Percentiles rank a stretch among this genome's conserved stretches.
These are phyloP conservation scores for Metaphire vulgaris DNA, from an alignment of 1,140 invertebrate genomes.

Conservation along the genomic window DNA sequence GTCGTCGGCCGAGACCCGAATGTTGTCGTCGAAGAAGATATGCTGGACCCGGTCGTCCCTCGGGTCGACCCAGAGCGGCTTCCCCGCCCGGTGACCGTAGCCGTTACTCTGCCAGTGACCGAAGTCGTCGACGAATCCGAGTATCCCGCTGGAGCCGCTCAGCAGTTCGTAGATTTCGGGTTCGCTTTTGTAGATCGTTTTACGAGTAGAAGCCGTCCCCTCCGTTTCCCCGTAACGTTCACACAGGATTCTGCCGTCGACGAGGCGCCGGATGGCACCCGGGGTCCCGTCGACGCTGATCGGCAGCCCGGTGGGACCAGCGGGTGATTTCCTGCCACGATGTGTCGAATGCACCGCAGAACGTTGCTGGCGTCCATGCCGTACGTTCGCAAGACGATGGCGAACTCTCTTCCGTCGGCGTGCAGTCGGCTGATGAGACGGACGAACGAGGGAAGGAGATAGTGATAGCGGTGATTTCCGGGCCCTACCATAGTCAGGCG, in stretches of 20 bases:
- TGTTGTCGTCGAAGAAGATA: constrained; percentile 51
- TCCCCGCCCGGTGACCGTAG: constrained; percentile 39
- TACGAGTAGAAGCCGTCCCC: constrained; percentile 25
- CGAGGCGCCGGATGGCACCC: constrained; percentile 33
- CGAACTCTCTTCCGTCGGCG: constrained; percentile 39
- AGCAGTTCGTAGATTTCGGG: constrained; percentile 42
- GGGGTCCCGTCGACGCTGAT: constrained; percentile 27
- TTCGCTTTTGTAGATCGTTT: constrained; percentile 34
- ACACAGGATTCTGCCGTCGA: constrained; percentile 19
- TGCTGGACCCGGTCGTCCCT: constrained; percentile 41
- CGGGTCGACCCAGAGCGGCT: constrained; percentile 46
- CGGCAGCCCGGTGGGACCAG: constrained; percentile 33
- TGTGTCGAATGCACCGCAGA: constrained; percentile 37
- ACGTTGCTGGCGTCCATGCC: constrained; percentile 46
- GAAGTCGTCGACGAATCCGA: constrained; percentile 46
- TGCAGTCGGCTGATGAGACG: constrained; percentile 38
- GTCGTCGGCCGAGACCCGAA: constrained; percentile 41
- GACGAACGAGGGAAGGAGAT: constrained; percentile 47
- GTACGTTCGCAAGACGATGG: constrained; percentile 46
- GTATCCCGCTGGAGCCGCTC: constrained; percentile 37
- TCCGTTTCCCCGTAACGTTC: constrained; percentile 33
- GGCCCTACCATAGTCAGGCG: not conserved
- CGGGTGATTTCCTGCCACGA: constrained; percentile 42
- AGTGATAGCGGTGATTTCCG: constrained; percentile 39
- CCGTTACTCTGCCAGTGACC: constrained; percentile 41